Evolutionary conservation across 2,888 invertebrate genomes (phyloP), one percentile per base, ranked within the genome.

Genomic region (Bibio marci): DNA sequence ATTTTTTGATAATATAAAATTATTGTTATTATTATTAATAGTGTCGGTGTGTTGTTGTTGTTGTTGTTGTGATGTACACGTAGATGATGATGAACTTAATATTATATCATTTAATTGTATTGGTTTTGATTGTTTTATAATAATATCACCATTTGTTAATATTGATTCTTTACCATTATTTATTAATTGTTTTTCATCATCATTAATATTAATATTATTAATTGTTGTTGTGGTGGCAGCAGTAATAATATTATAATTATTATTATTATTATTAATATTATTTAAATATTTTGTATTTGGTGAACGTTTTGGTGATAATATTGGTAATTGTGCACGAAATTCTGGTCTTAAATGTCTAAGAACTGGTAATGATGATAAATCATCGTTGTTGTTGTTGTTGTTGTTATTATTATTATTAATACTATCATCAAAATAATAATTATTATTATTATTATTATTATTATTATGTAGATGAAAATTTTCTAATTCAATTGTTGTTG

Each of bases 271-370:
- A 18, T 19, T 12, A 12, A 19, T 18, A 33, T 33, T 33, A 12
- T 3, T 10, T 31, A n/a, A 18, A 18, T 18, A 33, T 12, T 33
- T 33, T 39, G 6, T 12, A 30, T 14, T 34, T 35, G n/a, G 39
- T 22, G 22, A 34, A 14, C 35, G 34, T 34, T 75, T 76, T 18
- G 76, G 71, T 27, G 72, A 75, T 26, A 62, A 30, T 13, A 48
- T 45, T 0, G 82, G 79, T 46, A 88, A 61, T 54, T 87, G 87
- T 1, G 86, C 85, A 17, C 86, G 67, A 56, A 88, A 88, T 54
- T 88, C 87, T 1, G 86, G 82, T 52, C 85, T 69, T 44, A 88
- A 62, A 60, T 86, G 85, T 58, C 85, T 70, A 45, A 88, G 58
- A 12, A 88, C 87, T 2, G 87, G 87, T 44, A 87, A 62, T 53